phyloP scores from a whole-genome alignment of 2,797 vertebrate species.

The Cephalopachus bancanus region DNA sequence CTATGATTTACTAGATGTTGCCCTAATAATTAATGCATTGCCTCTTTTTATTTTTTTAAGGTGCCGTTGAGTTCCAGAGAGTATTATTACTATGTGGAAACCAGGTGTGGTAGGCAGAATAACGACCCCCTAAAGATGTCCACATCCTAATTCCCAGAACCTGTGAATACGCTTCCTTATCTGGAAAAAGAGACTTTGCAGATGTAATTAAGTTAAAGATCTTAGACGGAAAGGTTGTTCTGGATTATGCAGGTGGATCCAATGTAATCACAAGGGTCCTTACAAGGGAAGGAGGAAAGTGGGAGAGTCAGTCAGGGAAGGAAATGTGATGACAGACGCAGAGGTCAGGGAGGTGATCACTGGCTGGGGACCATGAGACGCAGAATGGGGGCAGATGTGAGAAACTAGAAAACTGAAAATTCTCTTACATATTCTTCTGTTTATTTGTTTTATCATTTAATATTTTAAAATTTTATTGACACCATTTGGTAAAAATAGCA shows the following conservation, averaged over 20 bases:
- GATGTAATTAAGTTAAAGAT: conserved; percentile 39
- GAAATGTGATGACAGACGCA: neutral
- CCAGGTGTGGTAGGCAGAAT: neutral
- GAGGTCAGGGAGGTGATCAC: neutral
- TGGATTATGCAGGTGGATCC: conserved; percentile 14
- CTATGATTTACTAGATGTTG: neutral
- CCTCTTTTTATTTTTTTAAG: neutral
- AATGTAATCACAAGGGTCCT: neutral
- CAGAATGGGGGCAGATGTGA: neutral
- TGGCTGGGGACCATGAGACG: neutral
- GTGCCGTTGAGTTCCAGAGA: neutral
- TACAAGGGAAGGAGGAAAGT: neutral
- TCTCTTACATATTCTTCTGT: neutral
- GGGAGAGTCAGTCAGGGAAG: neutral
- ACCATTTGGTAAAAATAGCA: neutral
- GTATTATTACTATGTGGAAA: conserved; percentile 8
- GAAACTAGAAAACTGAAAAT: neutral
- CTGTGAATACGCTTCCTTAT: conserved; percentile 8
- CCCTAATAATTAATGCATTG: neutral
- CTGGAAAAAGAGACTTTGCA: conserved; percentile 35
- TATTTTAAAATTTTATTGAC: conserved; percentile 20
- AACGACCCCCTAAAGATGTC: neutral
- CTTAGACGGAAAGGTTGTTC: neutral
- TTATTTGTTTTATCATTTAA: neutral
- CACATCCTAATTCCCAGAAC: neutral